Base-by-base conservation (phyloP, 1,140 invertebrate species). In the Solen grandis region DNA sequence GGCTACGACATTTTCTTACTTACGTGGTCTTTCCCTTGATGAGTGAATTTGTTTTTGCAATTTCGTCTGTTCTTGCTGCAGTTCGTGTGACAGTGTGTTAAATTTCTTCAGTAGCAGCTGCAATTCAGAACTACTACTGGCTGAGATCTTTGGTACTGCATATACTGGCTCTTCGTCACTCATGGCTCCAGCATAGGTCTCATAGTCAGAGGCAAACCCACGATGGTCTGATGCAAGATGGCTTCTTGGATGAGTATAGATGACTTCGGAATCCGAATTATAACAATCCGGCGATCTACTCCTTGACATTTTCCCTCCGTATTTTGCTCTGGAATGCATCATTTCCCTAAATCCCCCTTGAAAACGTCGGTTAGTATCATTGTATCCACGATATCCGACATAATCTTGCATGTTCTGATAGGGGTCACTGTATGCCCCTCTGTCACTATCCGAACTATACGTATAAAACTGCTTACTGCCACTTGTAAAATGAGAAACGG, bases 181-280 rank as follows among this genome's bases (percentile, higher is more conserved):
- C 59, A 84, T 85, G 50, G 85, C 89, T 54, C 81, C 88, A 25
- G 84, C 89, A 62, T 89, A 91, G 31, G 90, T 90, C 86, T 90
- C 88, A 77, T 88, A 91, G 69, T 90, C 89, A 8, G 88, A 88
- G 4, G 87, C 85, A 55, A 88, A 88, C 16, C 89, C 88, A 25
- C 88, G 85, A 38, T 83, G 77, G 63, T 85, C 91, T 96, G 1
- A 96, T 96, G 93, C 86, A 33, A 69, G 31, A 29, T 72, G 57
- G 52, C 75, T 55, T 27, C 84, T 85, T 29, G 86, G 86, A 54
- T 85, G 84, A 33, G 86, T 86, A 78, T 90, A 88, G n/a, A 90
- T 70, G 35, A 91, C 69, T 82, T 99, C 98, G 0, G 97, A 98
- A 89, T 99, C 98, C 19, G 97, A 98, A 38, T 91, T 92, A 80